Evolutionary conservation across 2,888 invertebrate species (phyloP).

Genomic region (Euzetes globulus): DNA sequence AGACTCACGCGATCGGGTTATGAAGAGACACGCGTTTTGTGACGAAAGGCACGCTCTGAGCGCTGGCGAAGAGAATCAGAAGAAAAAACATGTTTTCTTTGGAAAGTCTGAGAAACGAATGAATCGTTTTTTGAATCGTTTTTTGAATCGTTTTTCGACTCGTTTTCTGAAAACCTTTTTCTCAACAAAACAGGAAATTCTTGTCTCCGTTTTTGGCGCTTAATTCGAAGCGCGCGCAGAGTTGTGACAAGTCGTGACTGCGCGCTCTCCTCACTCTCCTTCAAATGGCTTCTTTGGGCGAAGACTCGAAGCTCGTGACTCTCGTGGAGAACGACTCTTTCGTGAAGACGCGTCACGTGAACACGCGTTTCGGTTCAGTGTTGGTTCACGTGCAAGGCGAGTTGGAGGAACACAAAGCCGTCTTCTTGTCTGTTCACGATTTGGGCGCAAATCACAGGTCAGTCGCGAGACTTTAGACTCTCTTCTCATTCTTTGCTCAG

Average conservation of each 20-base stretch:
- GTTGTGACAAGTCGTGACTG: too few species aligned
- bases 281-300: background rate
- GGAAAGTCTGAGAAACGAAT: too few species aligned
- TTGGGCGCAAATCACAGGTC: conserved; percentile 59
- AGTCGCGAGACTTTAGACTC: conserved; percentile 30
- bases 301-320: background rate
- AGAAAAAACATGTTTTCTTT: too few species aligned
- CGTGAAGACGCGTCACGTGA: background rate
- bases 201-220: too few species aligned
- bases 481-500: background rate
- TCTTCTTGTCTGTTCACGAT: conserved; percentile 81
- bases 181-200: too few species aligned
- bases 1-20: background rate
- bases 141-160: too few species aligned
- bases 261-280: too few species aligned
- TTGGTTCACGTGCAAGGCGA: conserved; percentile 56
- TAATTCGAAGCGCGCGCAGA: too few species aligned
- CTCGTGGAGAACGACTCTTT: conserved; percentile 1
- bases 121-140: too few species aligned
- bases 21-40: background rate
- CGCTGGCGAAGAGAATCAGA: background rate
- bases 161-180: too few species aligned
- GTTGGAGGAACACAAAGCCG: conserved; percentile 67
- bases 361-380: conserved; percentile 29
- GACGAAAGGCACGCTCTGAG: background rate